phyloP scores from a whole-genome alignment of 2,888 invertebrate genomes.

The Xestia xanthographa region DNA sequence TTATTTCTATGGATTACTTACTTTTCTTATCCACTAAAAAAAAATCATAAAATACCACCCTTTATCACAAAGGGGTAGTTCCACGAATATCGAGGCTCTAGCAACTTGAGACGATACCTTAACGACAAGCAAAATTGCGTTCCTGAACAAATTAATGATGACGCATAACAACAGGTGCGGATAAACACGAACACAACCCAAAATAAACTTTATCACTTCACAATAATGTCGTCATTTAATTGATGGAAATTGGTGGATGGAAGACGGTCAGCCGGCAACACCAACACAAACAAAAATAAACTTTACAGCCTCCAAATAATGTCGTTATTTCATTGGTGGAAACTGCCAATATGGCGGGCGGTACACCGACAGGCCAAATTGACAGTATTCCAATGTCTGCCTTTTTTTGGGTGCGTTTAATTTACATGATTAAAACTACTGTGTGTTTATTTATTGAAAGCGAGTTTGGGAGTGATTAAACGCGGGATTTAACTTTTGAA shows the following conservation, averaged over 20 bases:
- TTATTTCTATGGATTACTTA: neutral
- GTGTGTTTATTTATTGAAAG: constrained; percentile 22
- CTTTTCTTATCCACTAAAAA: neutral
- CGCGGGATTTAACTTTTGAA: neutral
- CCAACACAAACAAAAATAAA: constrained; percentile 19
- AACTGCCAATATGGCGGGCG: constrained; percentile 1
- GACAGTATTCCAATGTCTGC: constrained; percentile 32
- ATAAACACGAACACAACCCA: constrained; percentile 15
- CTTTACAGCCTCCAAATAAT: neutral
- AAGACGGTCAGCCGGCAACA: constrained; percentile 18
- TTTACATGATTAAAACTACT: constrained; percentile 27
- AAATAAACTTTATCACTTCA: constrained; percentile 21
- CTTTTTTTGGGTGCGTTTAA: constrained; percentile 37
- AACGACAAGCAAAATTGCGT: constrained; percentile 57
- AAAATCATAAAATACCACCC: constrained; percentile 1
- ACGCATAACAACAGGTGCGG: constrained; percentile 59
- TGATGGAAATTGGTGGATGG: constrained; percentile 6
- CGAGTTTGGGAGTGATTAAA: neutral
- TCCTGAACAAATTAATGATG: constrained; percentile 59
- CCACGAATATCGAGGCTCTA: constrained; percentile 30
- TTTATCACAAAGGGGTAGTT: constrained; percentile 37
- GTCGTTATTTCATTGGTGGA: constrained; percentile 26
- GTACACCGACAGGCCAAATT: constrained; percentile 49
- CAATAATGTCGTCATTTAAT: constrained; percentile 18
- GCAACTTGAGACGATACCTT: constrained; percentile 50